Evolutionary conservation across 1,140 invertebrate species (phyloP), one percentile per base, ranked within the genome.

Genomic region (Latrodectus geometricus): DNA sequence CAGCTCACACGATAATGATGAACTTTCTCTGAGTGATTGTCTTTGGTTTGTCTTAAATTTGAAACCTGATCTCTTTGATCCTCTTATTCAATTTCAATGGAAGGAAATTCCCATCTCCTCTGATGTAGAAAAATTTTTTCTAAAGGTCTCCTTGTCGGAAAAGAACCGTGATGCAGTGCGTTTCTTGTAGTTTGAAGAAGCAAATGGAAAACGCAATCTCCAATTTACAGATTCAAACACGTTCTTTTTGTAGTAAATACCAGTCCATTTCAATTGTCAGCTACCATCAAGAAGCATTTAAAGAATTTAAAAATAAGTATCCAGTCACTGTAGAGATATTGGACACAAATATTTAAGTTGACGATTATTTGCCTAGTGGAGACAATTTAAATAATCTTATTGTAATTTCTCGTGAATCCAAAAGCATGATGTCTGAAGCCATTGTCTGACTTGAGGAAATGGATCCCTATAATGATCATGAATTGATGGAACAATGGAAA

Each of bases 11-110:
- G 86, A 76, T 0, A 23, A 9, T 65, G 69, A 66, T 8, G 15
- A 68, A 23, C n/a, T 77, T n/a, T 88, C 87, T 12, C 65, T 88
- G 21, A 88, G 88, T 77, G 83, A 88, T 20, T 81, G 69, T 75
- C 1, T 35, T 3, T 76, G 65, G 54, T 15, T 61, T 15, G 87
- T 81, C 12, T 9, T 70, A 5, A 86, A 86, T 65, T 68, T 72
- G 0, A 87, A 70, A 12, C 61, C 35, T 8, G 49, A 88, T 61
- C 20, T 87, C 5, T 54, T 54, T 15, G n/a, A 20, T 68, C 35
- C 86, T 20, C 21, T 88, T 4, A 9, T 88, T 35, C 35, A 35
- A 35, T 35, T 35, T 35, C 35, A 35, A 35, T 35, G 1, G 35
- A 35, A 35, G 1, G 5, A 35, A 35, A 35, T 35, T 35, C 5